phyloP scores from a whole-genome alignment of 2,113 vertebrate species.

The Ictalurus punctatus region DNA sequence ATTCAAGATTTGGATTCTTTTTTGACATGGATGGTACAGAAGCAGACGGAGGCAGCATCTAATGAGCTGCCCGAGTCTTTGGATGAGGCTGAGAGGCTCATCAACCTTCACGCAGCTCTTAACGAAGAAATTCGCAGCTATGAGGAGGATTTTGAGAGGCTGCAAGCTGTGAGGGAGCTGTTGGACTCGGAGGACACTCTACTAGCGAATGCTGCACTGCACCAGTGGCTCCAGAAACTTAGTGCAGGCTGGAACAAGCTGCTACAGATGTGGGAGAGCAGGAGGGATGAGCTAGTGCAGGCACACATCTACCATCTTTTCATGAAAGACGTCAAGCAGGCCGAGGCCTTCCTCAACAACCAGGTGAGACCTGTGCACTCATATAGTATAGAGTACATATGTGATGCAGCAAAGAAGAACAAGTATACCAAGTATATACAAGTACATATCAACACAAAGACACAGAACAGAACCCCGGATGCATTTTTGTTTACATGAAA shows the following conservation, averaged over 20 bases:
- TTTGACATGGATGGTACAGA: conserved; percentile 89
- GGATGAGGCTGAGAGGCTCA: conserved; percentile 80
- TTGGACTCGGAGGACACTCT: conserved; percentile 85
- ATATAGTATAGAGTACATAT: background rate
- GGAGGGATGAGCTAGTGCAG: conserved; percentile 85
- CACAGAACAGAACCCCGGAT: background rate
- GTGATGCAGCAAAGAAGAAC: background rate
- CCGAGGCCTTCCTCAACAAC: conserved; percentile 78
- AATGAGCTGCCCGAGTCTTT: conserved; percentile 79
- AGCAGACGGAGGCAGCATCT: conserved; percentile 78
- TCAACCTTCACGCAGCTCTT: conserved; percentile 83
- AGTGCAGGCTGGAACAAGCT: conserved; percentile 92
- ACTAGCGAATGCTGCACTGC: conserved; percentile 81
- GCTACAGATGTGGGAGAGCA: conserved; percentile 87
- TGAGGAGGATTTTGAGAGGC: conserved; percentile 87
- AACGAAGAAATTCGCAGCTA: conserved; percentile 93
- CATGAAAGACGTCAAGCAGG: conserved; percentile 85
- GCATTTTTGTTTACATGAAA: background rate
- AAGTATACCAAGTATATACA: background rate
- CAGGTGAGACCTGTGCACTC: conserved; percentile 75
- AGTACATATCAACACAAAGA: background rate
- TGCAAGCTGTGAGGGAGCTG: conserved; percentile 88
- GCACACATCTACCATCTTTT: conserved; percentile 92
- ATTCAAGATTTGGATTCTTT: conserved; percentile 90
- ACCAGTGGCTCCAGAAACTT: conserved; percentile 92